Conservation (phyloP, 1,140 invertebrate genomes). For the Euglossa dilemma region DNA sequence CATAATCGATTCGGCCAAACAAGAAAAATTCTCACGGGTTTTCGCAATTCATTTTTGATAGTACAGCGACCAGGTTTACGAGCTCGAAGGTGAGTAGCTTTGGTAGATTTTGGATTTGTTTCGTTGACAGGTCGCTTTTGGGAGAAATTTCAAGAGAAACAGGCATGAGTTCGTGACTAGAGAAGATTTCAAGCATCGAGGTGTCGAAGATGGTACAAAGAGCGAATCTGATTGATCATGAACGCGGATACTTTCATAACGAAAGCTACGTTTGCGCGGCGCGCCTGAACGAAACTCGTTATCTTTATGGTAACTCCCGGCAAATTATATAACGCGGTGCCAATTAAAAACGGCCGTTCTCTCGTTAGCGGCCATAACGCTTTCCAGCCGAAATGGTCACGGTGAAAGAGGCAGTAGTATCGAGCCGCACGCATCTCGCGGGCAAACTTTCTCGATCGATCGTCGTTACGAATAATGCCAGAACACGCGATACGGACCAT, state of each 20-base stretch:
- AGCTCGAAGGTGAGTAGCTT: too few species aligned
- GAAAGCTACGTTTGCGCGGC: background rate
- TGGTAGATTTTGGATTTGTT: too few species aligned
- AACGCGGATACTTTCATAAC: background rate
- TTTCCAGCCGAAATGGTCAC: background rate
- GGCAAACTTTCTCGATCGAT: constrained; percentile 38
- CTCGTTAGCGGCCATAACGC: background rate
- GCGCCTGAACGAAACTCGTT: background rate
- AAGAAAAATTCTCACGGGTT: too few species aligned
- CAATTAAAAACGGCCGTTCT: background rate
- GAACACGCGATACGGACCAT: constrained; percentile 38
- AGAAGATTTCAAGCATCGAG: too few species aligned
- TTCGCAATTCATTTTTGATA: too few species aligned
- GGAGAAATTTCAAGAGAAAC: too few species aligned
- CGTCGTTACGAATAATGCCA: constrained; percentile 15
- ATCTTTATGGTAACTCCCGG: background rate
- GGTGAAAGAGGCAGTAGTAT: background rate
- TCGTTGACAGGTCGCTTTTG: too few species aligned
- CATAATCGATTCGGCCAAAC: too few species aligned
- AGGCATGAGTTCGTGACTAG: too few species aligned
- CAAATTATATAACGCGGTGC: background rate
- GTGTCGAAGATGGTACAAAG: background rate
- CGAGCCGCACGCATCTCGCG: background rate
- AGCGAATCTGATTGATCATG: background rate
- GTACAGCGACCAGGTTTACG: too few species aligned